Evolutionary conservation across 2,113 vertebrate species (phyloP).

Genomic region (Passer domesticus): DNA sequence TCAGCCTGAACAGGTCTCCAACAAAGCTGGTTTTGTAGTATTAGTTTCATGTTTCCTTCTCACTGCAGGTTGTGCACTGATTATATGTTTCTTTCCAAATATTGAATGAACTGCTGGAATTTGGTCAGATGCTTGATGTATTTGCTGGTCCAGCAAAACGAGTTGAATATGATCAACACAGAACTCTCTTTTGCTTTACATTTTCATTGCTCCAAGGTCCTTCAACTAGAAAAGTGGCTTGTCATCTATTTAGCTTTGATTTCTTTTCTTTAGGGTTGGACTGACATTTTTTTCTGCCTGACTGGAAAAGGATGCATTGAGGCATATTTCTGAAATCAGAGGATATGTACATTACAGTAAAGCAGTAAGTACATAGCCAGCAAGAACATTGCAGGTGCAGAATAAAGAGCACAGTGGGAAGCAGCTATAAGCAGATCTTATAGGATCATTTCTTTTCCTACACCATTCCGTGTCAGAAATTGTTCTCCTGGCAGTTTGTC

Average conservation of each 20-base stretch:
- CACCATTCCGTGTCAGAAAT: neutral
- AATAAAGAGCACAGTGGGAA: constrained; percentile 7
- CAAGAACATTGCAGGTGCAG: neutral
- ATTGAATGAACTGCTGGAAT: neutral
- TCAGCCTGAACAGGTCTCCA: neutral
- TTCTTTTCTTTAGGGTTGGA: neutral
- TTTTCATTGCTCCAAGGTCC: neutral
- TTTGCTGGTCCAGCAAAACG: constrained; percentile 8
- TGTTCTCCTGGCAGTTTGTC: neutral
- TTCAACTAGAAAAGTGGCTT: neutral
- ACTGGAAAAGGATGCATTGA: neutral
- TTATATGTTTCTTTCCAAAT: constrained; percentile 41
- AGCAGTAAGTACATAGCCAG: neutral
- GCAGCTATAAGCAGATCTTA: neutral
- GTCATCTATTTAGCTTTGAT: constrained; percentile 3
- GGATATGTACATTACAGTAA: neutral
- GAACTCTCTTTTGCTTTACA: neutral
- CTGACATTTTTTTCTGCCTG: constrained; percentile 12
- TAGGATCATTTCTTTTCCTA: neutral
- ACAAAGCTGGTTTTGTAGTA: neutral
- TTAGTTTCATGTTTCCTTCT: constrained; percentile 26
- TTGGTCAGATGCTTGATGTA: neutral
- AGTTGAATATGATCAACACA: neutral
- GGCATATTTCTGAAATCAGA: neutral
- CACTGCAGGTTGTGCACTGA: neutral